Percentiles rank a stretch among this genome's conserved stretches.
Evolutionary conservation across 2,113 vertebrate species (phyloP).

Genomic region (Sapayoa aenigma): DNA sequence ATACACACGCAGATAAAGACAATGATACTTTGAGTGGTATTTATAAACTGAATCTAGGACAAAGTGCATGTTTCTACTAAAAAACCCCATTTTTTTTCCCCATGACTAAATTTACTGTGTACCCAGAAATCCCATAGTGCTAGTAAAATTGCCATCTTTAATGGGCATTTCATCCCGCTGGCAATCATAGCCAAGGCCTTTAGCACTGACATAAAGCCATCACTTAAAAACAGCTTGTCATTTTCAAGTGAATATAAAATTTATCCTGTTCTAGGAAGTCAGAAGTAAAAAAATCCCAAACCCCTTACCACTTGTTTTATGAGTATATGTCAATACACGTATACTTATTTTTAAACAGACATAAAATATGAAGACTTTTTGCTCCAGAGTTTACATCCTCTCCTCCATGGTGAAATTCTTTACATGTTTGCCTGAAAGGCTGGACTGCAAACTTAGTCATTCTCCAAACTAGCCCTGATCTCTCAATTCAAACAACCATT

Average conservation of each 20-base stretch:
- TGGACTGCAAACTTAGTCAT: background rate
- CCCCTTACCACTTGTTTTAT: background rate
- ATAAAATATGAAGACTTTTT: background rate
- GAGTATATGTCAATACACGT: background rate
- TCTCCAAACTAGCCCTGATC: background rate
- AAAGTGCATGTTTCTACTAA: background rate
- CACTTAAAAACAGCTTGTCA: background rate
- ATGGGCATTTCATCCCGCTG: background rate
- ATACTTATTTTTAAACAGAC: background rate
- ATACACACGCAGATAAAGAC: background rate
- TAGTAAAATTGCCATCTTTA: constrained; percentile 12
- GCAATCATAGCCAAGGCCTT: background rate
- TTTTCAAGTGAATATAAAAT: constrained; percentile 3
- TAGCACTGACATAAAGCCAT: background rate
- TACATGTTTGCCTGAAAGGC: background rate
- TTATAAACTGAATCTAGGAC: constrained; percentile 19
- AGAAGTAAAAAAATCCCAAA: background rate
- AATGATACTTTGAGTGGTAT: constrained; percentile 3
- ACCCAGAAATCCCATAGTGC: background rate
- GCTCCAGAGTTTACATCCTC: background rate
- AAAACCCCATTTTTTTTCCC: accelerated
- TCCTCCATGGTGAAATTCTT: background rate
- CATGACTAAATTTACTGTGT: background rate
- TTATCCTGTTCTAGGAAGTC: background rate
- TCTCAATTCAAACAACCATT: background rate